phyloP scores from a whole-genome alignment of 2,797 vertebrate genomes.

The Dryobates pubescens region DNA sequence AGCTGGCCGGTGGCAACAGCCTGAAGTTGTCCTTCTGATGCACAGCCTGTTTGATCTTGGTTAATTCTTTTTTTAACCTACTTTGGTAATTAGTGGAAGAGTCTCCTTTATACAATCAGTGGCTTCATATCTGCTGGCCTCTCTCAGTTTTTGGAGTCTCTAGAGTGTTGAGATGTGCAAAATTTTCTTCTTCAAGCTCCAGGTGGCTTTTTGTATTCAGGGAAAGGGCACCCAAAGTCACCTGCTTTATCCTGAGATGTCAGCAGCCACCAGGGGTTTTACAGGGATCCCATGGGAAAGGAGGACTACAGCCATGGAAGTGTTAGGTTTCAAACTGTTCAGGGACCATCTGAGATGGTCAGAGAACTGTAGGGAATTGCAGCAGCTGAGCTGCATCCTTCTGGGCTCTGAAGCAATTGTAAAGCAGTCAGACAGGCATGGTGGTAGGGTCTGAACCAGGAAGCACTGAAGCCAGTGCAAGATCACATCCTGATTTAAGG shows the following conservation, averaged over 20 bases:
- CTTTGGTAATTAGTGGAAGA: conserved; percentile 9
- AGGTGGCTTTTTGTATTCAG: not conserved
- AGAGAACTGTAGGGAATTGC: not conserved
- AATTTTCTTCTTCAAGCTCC: not conserved
- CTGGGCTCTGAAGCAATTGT: not conserved
- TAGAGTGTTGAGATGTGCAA: not conserved
- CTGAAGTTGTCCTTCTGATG: conserved; percentile 1
- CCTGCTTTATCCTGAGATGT: not conserved
- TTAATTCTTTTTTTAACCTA: not conserved
- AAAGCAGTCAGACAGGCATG: not conserved
- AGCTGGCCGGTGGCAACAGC: not conserved
- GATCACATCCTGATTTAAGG: not conserved
- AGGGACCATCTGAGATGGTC: not conserved
- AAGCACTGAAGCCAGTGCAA: not conserved
- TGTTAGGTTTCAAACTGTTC: not conserved
- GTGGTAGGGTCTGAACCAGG: not conserved
- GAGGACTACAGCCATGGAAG: not conserved
- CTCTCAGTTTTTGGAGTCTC: not conserved
- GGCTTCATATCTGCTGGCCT: conserved; percentile 11
- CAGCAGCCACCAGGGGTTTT: not conserved
- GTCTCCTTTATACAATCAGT: not conserved
- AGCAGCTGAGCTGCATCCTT: not conserved
- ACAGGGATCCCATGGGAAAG: not conserved
- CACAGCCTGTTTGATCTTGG: conserved; percentile 20
- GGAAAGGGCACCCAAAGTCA: not conserved